Percentiles rank a stretch among this genome's conserved stretches.
phyloP scores from a whole-genome alignment of 2,888 invertebrate genomes.

The Meghimatium bilineatum region DNA sequence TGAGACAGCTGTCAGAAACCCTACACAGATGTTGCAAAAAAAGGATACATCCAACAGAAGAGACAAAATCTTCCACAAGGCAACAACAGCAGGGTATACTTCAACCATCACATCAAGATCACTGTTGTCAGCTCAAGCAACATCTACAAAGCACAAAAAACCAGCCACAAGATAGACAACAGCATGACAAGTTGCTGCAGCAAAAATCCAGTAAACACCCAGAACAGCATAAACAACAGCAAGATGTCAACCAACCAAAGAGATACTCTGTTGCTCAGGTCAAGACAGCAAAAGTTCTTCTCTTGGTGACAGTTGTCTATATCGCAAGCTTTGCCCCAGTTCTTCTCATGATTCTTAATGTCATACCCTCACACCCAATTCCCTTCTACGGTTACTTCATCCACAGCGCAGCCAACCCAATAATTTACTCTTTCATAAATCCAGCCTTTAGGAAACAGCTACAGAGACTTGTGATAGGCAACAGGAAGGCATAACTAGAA shows the following conservation, averaged over 20 bases:
- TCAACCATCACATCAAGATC: neutral
- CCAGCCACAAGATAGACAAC: neutral
- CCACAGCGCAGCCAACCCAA: slow-evolving; percentile 69
- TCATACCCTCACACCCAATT: slow-evolving; percentile 56
- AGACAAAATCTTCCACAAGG: neutral
- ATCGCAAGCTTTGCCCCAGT: slow-evolving; percentile 66
- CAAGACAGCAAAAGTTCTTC: slow-evolving; percentile 67
- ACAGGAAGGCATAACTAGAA: neutral
- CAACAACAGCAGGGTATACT: neutral
- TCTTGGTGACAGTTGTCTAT: slow-evolving; percentile 66
- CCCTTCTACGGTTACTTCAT: slow-evolving; percentile 67
- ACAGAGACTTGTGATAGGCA: neutral
- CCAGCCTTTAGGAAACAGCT: slow-evolving; percentile 55
- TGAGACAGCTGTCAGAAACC: neutral
- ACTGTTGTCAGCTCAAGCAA: neutral
- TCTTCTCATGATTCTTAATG: slow-evolving; percentile 60
- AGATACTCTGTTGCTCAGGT: slow-evolving; percentile 56
- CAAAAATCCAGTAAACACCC: neutral
- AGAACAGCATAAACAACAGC: neutral
- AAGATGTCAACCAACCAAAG: neutral
- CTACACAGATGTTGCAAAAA: neutral
- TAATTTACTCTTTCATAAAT: slow-evolving; percentile 71
- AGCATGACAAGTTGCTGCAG: neutral
- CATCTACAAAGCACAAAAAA: neutral
- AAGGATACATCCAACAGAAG: neutral